Conservation (phyloP, 2,888 invertebrate species). For the Hirtodrosophila histrioides region DNA sequence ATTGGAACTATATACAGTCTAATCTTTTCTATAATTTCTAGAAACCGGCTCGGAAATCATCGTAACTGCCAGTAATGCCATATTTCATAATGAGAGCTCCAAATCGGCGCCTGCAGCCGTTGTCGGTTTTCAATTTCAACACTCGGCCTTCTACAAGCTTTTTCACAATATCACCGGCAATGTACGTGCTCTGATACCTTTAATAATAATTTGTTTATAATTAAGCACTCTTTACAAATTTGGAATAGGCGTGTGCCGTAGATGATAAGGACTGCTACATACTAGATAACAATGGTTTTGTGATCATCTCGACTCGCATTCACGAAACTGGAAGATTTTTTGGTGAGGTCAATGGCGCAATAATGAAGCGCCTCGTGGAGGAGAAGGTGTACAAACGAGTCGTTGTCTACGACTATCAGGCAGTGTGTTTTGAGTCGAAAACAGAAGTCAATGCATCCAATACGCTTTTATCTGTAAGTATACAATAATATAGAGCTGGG, state of each 20-base stretch:
- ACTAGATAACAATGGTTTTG: conserved; percentile 95
- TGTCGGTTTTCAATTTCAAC: conserved; percentile 92
- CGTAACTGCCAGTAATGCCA: conserved; percentile 94
- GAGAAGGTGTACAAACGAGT: conserved; percentile 91
- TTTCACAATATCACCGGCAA: conserved; percentile 92
- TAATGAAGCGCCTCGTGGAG: conserved; percentile 90
- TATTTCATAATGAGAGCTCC: conserved; percentile 88
- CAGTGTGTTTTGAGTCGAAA: conserved; percentile 91
- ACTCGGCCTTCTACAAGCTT: conserved; percentile 89
- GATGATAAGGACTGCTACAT: conserved; percentile 92
- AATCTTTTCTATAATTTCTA: conserved; percentile 21
- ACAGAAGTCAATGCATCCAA: conserved; percentile 87
- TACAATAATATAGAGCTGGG: not conserved
- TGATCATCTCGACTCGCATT: conserved; percentile 90
- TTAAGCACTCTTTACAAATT: too few relatives aligned
- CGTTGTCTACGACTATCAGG: conserved; percentile 94
- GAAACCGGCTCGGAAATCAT: conserved; percentile 86
- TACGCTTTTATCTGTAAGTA: conserved; percentile 87
- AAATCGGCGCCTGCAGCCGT: conserved; percentile 89
- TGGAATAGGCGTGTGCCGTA: conserved; percentile 86
- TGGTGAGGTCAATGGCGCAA: conserved; percentile 91
- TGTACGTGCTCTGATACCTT: conserved; percentile 83
- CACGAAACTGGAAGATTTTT: conserved; percentile 93
- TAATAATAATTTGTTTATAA: not conserved
- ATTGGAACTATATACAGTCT: not conserved